These are phyloP conservation scores for Mungos mungo DNA, from an alignment of 2,113 vertebrate genomes.

Conservation along the genomic window DNA sequence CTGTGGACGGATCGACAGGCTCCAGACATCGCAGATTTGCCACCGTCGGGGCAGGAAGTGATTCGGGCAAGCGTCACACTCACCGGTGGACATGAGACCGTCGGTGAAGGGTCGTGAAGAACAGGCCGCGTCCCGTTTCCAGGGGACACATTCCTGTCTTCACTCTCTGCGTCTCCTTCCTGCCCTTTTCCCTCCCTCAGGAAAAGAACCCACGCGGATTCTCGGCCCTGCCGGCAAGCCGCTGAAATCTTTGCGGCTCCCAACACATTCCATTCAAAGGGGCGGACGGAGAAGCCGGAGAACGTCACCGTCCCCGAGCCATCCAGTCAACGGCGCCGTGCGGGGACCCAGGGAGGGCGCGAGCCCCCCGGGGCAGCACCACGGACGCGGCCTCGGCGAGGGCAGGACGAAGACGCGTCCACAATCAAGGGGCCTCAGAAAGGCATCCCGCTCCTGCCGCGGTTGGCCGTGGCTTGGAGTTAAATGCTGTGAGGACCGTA, in stretches of 20 bases:
- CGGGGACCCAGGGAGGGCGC: fast-evolving
- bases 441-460: fast-evolving
- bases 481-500: not conserved
- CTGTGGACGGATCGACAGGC: fast-evolving
- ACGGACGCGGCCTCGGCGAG: too few relatives aligned
- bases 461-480: not conserved
- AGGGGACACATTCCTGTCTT: not conserved
- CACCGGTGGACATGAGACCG: not conserved
- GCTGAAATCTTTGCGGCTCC: too few relatives aligned
- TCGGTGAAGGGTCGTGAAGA: too few relatives aligned
- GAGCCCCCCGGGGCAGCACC: not conserved
- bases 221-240: too few relatives aligned
- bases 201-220: too few relatives aligned
- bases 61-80: fast-evolving
- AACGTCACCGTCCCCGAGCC: fast-evolving
- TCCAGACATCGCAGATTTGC: not conserved
- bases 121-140: too few relatives aligned
- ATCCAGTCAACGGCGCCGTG: fast-evolving
- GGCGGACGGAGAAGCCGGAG: not conserved
- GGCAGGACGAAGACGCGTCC: fast-evolving
- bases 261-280: not conserved
- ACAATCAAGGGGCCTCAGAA: not conserved
- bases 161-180: too few relatives aligned
- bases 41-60: not conserved
- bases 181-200: too few relatives aligned